Percentiles rank a stretch among this genome's conserved stretches.
Conservation (phyloP, 2,888 invertebrate genomes). For the Lobophora halterata region DNA sequence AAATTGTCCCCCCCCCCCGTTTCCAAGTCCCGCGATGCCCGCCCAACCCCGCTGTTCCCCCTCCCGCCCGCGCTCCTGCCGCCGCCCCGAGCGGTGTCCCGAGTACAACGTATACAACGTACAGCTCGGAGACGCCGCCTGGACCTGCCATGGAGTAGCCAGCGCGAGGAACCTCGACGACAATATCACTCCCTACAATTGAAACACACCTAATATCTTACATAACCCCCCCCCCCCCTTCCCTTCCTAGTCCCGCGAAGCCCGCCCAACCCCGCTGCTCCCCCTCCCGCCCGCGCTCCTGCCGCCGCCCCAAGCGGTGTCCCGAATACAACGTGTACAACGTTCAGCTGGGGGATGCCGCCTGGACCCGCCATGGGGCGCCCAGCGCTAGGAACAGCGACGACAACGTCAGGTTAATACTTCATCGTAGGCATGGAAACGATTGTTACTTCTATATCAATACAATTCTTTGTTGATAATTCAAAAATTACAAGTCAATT, state of each 20-base stretch:
- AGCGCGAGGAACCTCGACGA: slow-evolving; percentile 1
- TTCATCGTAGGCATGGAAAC: no score
- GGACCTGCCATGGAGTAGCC: slow-evolving; percentile 2
- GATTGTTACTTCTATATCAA: no score
- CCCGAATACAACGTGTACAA: slow-evolving; percentile 48
- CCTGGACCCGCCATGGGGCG: slow-evolving; percentile 6
- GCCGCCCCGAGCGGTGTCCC: slow-evolving; percentile 33
- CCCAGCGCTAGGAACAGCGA: neutral
- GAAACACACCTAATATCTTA: neutral
- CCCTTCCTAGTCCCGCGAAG: slow-evolving; percentile 7
- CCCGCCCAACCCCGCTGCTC: slow-evolving; percentile 20
- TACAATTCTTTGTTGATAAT: no score
- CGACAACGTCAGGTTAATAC: slow-evolving; percentile 17
- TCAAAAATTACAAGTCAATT: no score
- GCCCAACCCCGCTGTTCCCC: slow-evolving; percentile 18
- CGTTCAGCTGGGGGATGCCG: slow-evolving; percentile 5
- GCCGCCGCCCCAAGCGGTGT: slow-evolving; percentile 34
- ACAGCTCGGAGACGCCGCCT: slow-evolving; percentile 2
- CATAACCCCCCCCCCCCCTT: slow-evolving; percentile 13
- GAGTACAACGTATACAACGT: slow-evolving; percentile 49
- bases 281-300: slow-evolving; percentile 15
- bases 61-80: slow-evolving; percentile 23
- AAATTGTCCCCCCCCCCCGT: neutral
- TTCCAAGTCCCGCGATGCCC: slow-evolving; percentile 13
- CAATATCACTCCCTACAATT: neutral